Percentiles rank a stretch among this genome's conserved stretches.
phyloP scores from a whole-genome alignment of 1,140 invertebrate species.

The Piezodorus guildinii region DNA sequence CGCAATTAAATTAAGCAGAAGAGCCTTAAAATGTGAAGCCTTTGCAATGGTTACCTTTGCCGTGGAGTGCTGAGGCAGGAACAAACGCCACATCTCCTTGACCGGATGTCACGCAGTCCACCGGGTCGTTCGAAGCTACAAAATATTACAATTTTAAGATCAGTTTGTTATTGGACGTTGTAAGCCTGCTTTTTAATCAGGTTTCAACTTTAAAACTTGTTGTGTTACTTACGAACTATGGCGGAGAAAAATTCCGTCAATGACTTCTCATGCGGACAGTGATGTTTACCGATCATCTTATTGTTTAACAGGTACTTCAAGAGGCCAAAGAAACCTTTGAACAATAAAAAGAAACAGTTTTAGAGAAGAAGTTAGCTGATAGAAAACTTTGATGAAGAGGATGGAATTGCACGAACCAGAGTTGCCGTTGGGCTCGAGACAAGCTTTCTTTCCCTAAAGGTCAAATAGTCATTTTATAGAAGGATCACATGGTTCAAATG shows the following conservation, averaged over 20 bases:
- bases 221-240: constrained; percentile 26
- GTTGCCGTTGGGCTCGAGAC: constrained; percentile 33
- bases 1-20: too few relatives aligned
- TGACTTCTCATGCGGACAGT: constrained; percentile 37
- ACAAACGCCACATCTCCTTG: constrained; percentile 52
- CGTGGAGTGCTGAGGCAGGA: constrained; percentile 23
- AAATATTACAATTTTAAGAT: not conserved
- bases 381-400: not conserved
- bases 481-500: too few relatives aligned
- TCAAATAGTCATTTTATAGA: too few relatives aligned
- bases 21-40: too few relatives aligned
- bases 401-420: constrained; percentile 26
- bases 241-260: constrained; percentile 39
- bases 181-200: too few relatives aligned
- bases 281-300: constrained; percentile 34
- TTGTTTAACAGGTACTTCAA: constrained; percentile 36
- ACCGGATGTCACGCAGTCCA: constrained; percentile 48
- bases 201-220: too few relatives aligned
- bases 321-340: constrained; percentile 44
- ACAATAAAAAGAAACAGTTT: constrained; percentile 36
- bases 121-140: constrained; percentile 28
- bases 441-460: constrained; percentile 43
- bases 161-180: too few relatives aligned
- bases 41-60: constrained; percentile 19
- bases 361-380: not conserved